A percentile compares a stretch with the other conserved stretches of the same genome.
phyloP scores from a whole-genome alignment of 2,797 vertebrate species.

The Amphiprion clarkii region DNA sequence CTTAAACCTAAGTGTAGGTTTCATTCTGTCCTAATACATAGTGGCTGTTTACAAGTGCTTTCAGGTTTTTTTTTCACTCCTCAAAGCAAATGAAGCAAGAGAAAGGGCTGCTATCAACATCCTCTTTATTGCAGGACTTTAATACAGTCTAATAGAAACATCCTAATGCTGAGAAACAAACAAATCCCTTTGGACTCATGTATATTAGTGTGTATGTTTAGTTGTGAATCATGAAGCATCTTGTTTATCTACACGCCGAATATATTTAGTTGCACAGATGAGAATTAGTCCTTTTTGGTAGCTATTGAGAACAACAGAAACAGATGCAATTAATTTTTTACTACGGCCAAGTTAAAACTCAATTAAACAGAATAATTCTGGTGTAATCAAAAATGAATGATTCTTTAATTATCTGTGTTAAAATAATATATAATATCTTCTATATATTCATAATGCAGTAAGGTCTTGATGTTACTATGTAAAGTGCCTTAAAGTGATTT shows the following conservation, averaged over 20 bases:
- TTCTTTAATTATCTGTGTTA: too few relatives aligned
- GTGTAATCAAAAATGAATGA: too few relatives aligned
- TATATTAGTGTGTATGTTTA: not conserved
- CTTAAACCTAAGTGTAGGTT: constrained; percentile 7
- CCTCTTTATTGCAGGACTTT: constrained; percentile 40
- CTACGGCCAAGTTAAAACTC: not conserved
- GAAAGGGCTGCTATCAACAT: constrained; percentile 34
- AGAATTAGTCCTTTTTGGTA: not conserved
- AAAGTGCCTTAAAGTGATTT: too few relatives aligned
- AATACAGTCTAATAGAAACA: constrained; percentile 43
- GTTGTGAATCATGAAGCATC: not conserved
- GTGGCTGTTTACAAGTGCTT: constrained; percentile 32
- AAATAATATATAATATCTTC: too few relatives aligned
- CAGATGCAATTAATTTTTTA: not conserved
- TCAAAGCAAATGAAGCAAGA: constrained; percentile 48
- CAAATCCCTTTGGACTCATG: constrained; percentile 6
- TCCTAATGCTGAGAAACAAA: constrained; percentile 26
- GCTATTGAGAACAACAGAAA: too few relatives aligned
- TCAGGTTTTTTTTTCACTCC: constrained; percentile 21
- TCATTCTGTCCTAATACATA: constrained; percentile 10
- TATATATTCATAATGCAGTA: too few relatives aligned
- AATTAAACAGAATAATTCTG: not conserved
- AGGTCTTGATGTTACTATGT: too few relatives aligned
- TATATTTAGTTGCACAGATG: not conserved
- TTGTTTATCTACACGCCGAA: constrained; percentile 4